Evolutionary conservation across 2,113 vertebrate species (phyloP), one percentile per base, ranked within the genome.

Genomic region (Nanger granti): DNA sequence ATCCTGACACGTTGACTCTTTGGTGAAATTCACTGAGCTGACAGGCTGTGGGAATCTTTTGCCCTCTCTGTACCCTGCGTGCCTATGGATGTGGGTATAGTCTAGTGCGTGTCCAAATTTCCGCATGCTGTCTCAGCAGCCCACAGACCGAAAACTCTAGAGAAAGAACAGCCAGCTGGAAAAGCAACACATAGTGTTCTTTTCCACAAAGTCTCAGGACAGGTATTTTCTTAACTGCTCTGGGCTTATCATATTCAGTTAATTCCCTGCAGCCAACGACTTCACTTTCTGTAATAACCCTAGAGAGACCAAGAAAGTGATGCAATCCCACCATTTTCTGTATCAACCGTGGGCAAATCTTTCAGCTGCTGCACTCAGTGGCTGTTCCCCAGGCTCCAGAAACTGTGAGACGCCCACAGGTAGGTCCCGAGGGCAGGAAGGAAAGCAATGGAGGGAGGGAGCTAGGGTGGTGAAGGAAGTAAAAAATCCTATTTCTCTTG

Each of bases 241-340:
- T 80, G 82, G 64, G 80, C 41, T 97, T 73, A 44, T 87, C 76
- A 6, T 73, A 82, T n/a, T 86, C 87, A 41, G 18, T 79, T 60
- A 93, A 97, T 96, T 97, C 96, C 94, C 96, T 92, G 80, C 34
- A 89, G 96, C 41, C 83, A 37, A 10, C 0, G 2, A 89, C 59
- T 79, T 94, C 82, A 76, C 89, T 96, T 76, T 97, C 86, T 62
- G 28, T 89, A 96, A 76, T 85, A 91, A 91, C 88, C 86, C 96
- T 94, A 86, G 88, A 94, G 98, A 97, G 95, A 95, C 91, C 66
- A 73, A 96, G 66, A 55, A 84, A 95, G 83, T 97, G 98, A 98
- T 84, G 97, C 95, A 98, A 97, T 64, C 47, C 93, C 64, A 31
- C 34, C 54, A 34, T 85, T 24, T 95, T 93, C 80, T 59, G 89